A percentile compares a stretch with the other conserved stretches of the same genome.
These are phyloP conservation scores for Reinhardtius hippoglossoides DNA, from an alignment of 2,113 vertebrate genomes.

Conservation along the genomic window DNA sequence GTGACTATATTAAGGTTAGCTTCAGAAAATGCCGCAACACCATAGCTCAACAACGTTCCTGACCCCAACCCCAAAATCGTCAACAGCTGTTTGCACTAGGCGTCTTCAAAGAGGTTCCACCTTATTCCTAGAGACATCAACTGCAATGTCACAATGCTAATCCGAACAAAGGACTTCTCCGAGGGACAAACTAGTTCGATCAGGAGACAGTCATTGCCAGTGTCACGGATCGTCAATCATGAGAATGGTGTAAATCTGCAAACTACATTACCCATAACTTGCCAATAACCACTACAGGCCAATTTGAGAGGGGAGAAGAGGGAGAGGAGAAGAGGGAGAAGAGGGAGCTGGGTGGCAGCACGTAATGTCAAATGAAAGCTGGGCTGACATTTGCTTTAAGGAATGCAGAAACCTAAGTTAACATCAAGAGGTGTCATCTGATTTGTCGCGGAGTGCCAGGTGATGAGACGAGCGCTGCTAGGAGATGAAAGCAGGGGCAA, in stretches of 20 bases:
- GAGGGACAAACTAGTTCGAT: slow-evolving; percentile 45
- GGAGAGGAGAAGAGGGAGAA: neutral
- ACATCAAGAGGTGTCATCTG: slow-evolving; percentile 57
- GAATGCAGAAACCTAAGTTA: slow-evolving; percentile 45
- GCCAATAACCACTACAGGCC: slow-evolving; percentile 19
- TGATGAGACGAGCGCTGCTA: slow-evolving; percentile 43
- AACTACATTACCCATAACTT: slow-evolving; percentile 54
- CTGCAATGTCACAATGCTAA: slow-evolving; percentile 49
- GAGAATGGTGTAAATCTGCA: slow-evolving; percentile 13
- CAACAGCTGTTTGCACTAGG: slow-evolving; percentile 46
- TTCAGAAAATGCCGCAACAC: slow-evolving; percentile 32
- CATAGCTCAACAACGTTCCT: slow-evolving; percentile 28
- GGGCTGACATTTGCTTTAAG: slow-evolving; percentile 50
- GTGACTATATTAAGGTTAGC: slow-evolving; percentile 48
- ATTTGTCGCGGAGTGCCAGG: slow-evolving; percentile 51
- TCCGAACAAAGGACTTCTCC: slow-evolving; percentile 49
- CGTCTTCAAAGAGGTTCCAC: slow-evolving; percentile 31
- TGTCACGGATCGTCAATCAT: slow-evolving; percentile 8
- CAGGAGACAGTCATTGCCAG: slow-evolving; percentile 54
- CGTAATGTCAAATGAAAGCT: slow-evolving; percentile 44
- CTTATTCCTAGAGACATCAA: slow-evolving; percentile 45
- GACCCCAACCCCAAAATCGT: slow-evolving; percentile 47
- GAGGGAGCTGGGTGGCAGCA: neutral
- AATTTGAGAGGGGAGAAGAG: slow-evolving; percentile 19
- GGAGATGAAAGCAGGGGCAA: slow-evolving; percentile 54